Conservation (phyloP, 2,888 invertebrate genomes). For the Caenorhabditis sp. region DNA sequence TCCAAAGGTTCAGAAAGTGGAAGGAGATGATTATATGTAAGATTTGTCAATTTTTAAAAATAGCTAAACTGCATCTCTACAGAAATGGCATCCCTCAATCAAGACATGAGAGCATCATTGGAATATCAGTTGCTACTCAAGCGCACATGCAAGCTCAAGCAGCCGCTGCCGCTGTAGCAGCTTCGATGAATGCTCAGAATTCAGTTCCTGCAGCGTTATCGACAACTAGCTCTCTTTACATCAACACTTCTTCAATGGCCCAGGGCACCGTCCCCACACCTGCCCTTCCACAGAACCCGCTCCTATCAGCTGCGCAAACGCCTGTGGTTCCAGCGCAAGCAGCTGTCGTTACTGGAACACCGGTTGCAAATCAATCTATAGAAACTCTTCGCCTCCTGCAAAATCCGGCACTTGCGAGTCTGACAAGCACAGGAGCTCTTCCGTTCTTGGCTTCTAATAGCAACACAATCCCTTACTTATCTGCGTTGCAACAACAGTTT, state of each 20-base stretch:
- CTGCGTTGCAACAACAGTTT: slow-evolving; percentile 38
- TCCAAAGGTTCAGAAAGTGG: slow-evolving; percentile 10
- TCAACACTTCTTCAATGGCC: slow-evolving; percentile 21
- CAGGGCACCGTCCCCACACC: not conserved
- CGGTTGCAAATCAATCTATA: not conserved
- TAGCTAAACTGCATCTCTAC: not conserved
- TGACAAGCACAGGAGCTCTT: not conserved
- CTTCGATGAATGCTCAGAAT: not conserved
- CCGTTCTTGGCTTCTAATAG: slow-evolving; percentile 12
- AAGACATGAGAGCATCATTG: slow-evolving; percentile 20
- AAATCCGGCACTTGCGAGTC: not conserved
- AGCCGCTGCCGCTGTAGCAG: slow-evolving; percentile 17
- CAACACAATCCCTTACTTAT: slow-evolving; percentile 24
- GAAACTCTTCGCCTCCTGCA: not conserved
- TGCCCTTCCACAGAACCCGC: slow-evolving; percentile 17
- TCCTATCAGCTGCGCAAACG: slow-evolving; percentile 6
- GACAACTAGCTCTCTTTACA: slow-evolving; percentile 34
- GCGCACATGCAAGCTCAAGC: slow-evolving; percentile 32
- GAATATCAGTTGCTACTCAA: slow-evolving; percentile 31
- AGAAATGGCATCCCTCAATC: not conserved
- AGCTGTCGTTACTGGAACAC: not conserved
- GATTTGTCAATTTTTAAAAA: too few relatives aligned
- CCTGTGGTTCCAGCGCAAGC: not conserved
- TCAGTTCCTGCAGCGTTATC: not conserved
- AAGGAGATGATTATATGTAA: too few relatives aligned